Base-by-base conservation (phyloP, 92 coral and sea anemone species). In the Blastomussa wellsi region DNA sequence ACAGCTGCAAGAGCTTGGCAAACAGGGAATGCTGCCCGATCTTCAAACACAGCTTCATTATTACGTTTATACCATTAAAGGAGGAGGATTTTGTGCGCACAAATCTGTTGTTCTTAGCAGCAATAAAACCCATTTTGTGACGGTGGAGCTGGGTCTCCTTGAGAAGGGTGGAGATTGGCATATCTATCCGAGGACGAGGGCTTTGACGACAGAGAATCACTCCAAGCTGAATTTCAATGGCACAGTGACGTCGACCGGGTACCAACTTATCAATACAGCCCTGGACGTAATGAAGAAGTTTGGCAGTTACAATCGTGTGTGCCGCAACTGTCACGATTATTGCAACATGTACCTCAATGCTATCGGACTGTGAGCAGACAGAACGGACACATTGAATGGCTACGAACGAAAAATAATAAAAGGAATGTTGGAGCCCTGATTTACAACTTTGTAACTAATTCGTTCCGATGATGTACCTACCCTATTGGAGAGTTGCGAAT, bases 81-180 rank as follows among this genome's bases (percentile, higher is more conserved):
- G 22, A 17, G 60, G 60, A 17, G 60, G 60, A 17, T 17, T 53
- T 16, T 53, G 60, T 53, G 60, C 22, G 5, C 60, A 53, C 17
- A 53, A 53, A 24, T 53, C 60, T 16, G 60, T 67, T 67, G 72
- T 67, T 53, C 60, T 53, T 53, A 67, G 72, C 72, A 35, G 39
- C 72, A 67, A 28, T 26, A 67, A 35, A 15, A 35, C 32, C 72
- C 33, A 67, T 35, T 67, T 67, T 67, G 72, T 29, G 72, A 53
- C 60, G 60, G 60, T 53, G 60, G 60, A 53, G 17, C 60, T 53
- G 4, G 60, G 60, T 24, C 20, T 53, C 17, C 17, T 15, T 20
- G 5, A 53, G 2, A 16, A 53, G 19, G 60, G 20, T 53, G 60
- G 60, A 53, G 20, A 53, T 17, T 16, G 60, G 60, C 60, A 53